Percentiles rank a stretch among this genome's conserved stretches.
Evolutionary conservation across 2,888 invertebrate genomes (phyloP).

Genomic region (Endomychus coccineus): DNA sequence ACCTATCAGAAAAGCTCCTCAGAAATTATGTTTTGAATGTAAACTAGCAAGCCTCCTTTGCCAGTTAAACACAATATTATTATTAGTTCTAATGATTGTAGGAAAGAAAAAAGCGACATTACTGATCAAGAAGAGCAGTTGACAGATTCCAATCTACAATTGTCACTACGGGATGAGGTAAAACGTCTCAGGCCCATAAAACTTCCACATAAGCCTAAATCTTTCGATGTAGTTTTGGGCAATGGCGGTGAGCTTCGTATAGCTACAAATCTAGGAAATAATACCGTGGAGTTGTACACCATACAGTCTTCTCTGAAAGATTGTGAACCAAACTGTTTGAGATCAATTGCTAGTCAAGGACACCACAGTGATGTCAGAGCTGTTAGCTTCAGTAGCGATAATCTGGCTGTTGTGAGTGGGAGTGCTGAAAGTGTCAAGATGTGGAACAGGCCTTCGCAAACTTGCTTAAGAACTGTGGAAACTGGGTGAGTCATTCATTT

Average conservation of each 20-base stretch:
- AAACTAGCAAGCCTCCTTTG: no score
- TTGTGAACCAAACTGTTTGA: conserved; percentile 51
- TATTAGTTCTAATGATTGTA: no score
- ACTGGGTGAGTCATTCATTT: conserved; percentile 37
- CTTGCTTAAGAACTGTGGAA: conserved; percentile 55
- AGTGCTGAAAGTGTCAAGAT: conserved; percentile 84
- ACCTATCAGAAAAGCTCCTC: no score
- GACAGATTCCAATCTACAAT: conserved; percentile 22
- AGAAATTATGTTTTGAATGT: no score
- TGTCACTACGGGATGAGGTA: conserved; percentile 67
- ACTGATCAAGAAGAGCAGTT: conserved; percentile 31
- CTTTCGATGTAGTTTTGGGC: conserved; percentile 62
- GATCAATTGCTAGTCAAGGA: conserved; percentile 65
- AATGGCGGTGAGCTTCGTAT: conserved; percentile 64
- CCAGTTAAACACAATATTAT: no score
- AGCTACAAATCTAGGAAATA: conserved; percentile 61
- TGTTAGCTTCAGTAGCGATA: conserved; percentile 85
- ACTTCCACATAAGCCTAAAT: conserved; percentile 61
- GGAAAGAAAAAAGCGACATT: conserved; percentile 27
- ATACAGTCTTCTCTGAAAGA: conserved; percentile 46
- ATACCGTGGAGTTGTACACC: conserved; percentile 65
- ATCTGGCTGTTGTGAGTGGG: conserved; percentile 77
- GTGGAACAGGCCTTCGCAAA: conserved; percentile 76
- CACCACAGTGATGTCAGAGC: conserved; percentile 86
- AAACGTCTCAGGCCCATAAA: conserved; percentile 59